A percentile compares a stretch with the other conserved stretches of the same genome.
Conservation (phyloP, 2,797 vertebrate species). For the Mus minutoides region DNA sequence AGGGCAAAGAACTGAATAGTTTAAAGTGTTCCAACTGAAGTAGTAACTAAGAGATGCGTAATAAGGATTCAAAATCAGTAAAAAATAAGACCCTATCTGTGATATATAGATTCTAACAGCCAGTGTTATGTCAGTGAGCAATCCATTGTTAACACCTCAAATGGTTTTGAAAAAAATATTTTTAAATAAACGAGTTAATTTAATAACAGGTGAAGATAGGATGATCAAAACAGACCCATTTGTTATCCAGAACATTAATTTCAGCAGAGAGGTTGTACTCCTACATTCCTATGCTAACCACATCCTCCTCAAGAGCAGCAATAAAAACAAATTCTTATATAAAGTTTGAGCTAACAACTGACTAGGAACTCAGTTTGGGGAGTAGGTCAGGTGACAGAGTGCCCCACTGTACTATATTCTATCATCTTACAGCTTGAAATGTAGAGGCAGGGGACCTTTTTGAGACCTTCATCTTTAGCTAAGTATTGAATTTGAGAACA, state of each 20-base stretch:
- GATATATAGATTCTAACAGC: background rate
- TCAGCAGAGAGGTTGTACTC: background rate
- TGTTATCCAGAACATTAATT: slow-evolving; percentile 8
- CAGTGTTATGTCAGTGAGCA: background rate
- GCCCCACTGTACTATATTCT: background rate
- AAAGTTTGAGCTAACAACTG: background rate
- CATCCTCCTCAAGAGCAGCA: background rate
- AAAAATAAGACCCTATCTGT: background rate
- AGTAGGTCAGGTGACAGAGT: background rate
- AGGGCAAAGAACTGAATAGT: background rate
- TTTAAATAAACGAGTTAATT: background rate
- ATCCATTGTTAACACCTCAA: background rate
- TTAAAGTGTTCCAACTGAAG: background rate
- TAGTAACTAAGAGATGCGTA: background rate
- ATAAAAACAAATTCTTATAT: background rate
- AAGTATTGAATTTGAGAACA: background rate
- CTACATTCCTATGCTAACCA: background rate
- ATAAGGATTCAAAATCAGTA: background rate
- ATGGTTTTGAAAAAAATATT: background rate
- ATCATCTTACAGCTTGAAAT: background rate
- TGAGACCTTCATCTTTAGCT: background rate
- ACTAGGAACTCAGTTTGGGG: background rate
- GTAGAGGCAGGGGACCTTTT: background rate
- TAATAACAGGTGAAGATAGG: background rate
- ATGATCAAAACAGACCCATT: background rate